Conservation (phyloP, 1,140 invertebrate species). For the Drosophila littoralis region DNA sequence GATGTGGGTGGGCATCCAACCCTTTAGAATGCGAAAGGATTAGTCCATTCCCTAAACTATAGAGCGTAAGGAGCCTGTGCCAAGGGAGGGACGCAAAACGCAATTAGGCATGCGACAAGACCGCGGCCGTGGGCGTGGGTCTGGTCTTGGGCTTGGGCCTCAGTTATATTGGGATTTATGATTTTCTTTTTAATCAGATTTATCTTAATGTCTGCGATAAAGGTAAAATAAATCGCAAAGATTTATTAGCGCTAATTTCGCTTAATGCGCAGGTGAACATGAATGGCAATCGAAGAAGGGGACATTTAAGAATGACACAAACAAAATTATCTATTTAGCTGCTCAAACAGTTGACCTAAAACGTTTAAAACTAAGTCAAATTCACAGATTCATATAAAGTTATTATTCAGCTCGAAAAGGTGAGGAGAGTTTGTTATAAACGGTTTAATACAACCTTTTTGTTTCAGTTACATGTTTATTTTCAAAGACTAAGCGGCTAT, state of each 20-base stretch:
- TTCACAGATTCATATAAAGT: too few relatives aligned
- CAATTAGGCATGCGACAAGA: slow-evolving; percentile 63
- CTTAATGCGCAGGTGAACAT: slow-evolving; percentile 32
- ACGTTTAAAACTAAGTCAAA: neutral
- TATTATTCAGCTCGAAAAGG: too few relatives aligned
- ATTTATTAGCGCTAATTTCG: slow-evolving; percentile 64
- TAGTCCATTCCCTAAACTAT: slow-evolving; percentile 20
- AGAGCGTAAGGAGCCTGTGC: slow-evolving; percentile 18
- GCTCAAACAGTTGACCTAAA: neutral
- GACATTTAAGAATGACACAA: slow-evolving; percentile 1
- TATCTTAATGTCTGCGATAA: slow-evolving; percentile 68
- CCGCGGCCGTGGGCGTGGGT: slow-evolving; percentile 11
- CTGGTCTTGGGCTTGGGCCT: neutral
- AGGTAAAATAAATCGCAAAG: slow-evolving; percentile 66
- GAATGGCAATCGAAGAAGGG: slow-evolving; percentile 32
- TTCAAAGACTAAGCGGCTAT: too few relatives aligned
- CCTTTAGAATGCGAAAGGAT: slow-evolving; percentile 48
- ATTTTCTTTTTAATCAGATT: slow-evolving; percentile 69
- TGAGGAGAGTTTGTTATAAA: too few relatives aligned
- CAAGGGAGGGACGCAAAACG: slow-evolving; percentile 36
- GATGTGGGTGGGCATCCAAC: slow-evolving; percentile 5
- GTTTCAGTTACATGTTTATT: too few relatives aligned
- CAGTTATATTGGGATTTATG: slow-evolving; percentile 68
- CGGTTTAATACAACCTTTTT: too few relatives aligned
- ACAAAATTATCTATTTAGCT: slow-evolving; percentile 3